Base-by-base conservation (phyloP, 2,888 invertebrate species). In the Taphrorychus bicolor region DNA sequence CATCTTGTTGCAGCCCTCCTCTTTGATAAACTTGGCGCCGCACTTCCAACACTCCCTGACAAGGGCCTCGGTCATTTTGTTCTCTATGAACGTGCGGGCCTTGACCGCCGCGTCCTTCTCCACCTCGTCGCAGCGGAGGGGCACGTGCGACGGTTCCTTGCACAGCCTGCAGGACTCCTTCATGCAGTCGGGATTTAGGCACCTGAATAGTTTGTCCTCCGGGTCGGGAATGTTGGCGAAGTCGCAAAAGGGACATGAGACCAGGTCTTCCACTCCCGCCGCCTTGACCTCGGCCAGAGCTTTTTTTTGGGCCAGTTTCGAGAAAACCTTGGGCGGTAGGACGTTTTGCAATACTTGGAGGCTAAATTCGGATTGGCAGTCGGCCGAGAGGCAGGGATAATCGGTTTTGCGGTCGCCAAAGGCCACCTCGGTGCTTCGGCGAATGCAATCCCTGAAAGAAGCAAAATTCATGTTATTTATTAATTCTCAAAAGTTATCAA, bases 1-100 rank as follows among this genome's bases (percentile, higher is more conserved):
- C 82, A 88, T 87, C 73, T 84, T 85, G 72, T 88, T 87, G 74
- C 87, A 88, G 0, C 87, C 87, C 61, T 84, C 84, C 56, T 82
- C 82, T 75, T 87, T 87, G 69, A 85, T 83, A 72, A 85, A 87
- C 45, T 82, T 81, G 24, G 79, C 77, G 1, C 78, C 76, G 67
- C 87, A 86, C 22, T 79, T 79, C 70, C 79, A 83, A 74, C 86
- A 86, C 66, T 80, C 82, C 45, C 77, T 75, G n/a, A 79, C 62
- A 18, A 86, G 74, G 1, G 84, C 84, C 72, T 85, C 83, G 17
- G 84, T 84, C 85, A 86, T 85, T 75, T 84, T 82, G 71, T 86
- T 84, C 77, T 88, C 87, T 17, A 87, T 82, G 72, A 80, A 84
- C 0, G 79, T 80, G 32, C 85, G 74, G 23, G 79, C 78, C 64